Evolutionary conservation across 2,113 vertebrate species (phyloP).

Genomic region (Trematocara macrostoma): DNA sequence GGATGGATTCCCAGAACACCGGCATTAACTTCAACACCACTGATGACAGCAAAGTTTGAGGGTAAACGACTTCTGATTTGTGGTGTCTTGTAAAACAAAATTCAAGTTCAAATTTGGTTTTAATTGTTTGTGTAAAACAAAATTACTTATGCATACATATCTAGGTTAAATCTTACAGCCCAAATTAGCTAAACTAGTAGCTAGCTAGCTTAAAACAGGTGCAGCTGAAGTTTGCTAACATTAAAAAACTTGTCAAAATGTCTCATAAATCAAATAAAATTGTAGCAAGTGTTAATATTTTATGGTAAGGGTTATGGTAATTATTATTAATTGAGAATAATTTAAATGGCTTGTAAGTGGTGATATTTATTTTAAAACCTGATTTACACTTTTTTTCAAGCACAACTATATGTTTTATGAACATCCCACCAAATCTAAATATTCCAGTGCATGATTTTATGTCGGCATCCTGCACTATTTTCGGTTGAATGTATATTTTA

Average conservation of each 20-base stretch:
- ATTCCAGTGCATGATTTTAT: not conserved
- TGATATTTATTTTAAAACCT: not conserved
- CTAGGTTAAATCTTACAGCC: not conserved
- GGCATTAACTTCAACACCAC: not conserved
- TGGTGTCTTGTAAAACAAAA: not conserved
- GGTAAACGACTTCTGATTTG: not conserved
- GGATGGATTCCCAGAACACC: not conserved
- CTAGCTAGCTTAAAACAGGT: not conserved
- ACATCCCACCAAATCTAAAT: not conserved
- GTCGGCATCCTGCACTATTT: not conserved
- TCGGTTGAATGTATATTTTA: not conserved
- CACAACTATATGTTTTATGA: not conserved
- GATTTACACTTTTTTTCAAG: not conserved
- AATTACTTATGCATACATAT: not conserved
- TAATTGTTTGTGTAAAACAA: not conserved
- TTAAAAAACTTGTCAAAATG: not conserved
- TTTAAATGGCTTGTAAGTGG: not conserved
- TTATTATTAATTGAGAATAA: not conserved
- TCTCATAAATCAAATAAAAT: not conserved
- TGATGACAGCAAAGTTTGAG: not conserved
- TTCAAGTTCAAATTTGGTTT: not conserved
- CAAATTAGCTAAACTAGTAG: not conserved
- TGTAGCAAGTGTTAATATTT: not conserved
- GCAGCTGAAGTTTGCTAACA: not conserved
- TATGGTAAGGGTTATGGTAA: not conserved